A percentile compares a stretch with the other conserved stretches of the same genome.
phyloP scores from a whole-genome alignment of 1,140 invertebrate species.

The Bombus confusus region DNA sequence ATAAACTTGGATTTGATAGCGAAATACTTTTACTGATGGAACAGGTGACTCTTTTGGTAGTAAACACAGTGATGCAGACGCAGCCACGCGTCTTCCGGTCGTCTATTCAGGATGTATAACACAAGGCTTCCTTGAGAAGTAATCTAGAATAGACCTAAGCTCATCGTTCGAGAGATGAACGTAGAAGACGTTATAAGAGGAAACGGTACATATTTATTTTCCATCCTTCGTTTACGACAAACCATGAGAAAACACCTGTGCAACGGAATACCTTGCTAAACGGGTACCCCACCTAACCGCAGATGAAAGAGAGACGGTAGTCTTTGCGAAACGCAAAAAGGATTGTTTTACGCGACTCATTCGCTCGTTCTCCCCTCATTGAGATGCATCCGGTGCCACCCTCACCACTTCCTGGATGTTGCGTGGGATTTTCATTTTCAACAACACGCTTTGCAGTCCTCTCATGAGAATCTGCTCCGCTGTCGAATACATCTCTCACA shows the following conservation, averaged over 20 bases:
- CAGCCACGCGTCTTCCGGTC: constrained; percentile 55
- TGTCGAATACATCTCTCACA: background rate
- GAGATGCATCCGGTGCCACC: constrained; percentile 72
- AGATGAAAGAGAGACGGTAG: constrained; percentile 59
- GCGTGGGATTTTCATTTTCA: constrained; percentile 69
- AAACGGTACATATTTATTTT: constrained; percentile 50
- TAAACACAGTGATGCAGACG: constrained; percentile 56
- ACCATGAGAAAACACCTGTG: constrained; percentile 54
- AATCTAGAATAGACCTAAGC: constrained; percentile 48
- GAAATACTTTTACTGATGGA: constrained; percentile 53
- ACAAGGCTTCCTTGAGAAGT: constrained; percentile 54
- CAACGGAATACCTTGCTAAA: constrained; percentile 63
- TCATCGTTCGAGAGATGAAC: constrained; percentile 11
- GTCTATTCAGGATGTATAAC: constrained; percentile 50
- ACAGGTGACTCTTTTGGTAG: constrained; percentile 57
- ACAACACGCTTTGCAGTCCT: constrained; percentile 25
- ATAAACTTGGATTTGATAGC: constrained; percentile 57
- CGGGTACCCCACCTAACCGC: constrained; percentile 52
- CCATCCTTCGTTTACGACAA: constrained; percentile 33
- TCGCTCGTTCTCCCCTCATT: constrained; percentile 66
- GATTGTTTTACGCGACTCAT: constrained; percentile 73
- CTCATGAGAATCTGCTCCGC: constrained; percentile 24
- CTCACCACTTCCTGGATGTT: constrained; percentile 73
- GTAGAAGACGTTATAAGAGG: background rate
- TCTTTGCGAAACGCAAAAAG: constrained; percentile 63